Base-by-base conservation (phyloP, 2,888 invertebrate genomes). In the Aricia artaxerxes region DNA sequence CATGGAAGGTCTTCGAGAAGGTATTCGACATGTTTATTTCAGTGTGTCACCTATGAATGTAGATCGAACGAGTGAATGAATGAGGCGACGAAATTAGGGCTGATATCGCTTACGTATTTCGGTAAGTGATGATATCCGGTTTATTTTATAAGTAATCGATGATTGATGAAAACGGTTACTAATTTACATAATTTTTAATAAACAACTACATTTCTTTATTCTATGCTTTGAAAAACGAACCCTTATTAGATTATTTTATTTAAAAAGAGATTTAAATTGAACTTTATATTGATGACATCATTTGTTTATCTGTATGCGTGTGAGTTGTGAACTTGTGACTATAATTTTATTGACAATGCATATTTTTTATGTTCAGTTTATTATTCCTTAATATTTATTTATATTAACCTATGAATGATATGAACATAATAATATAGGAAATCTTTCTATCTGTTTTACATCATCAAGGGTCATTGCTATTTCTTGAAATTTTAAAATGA, bases 121-220 rank as follows among this genome's bases (percentile, higher is more conserved):
- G 31, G 69, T 69, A 69, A 38, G 69, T 69, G 35, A 69, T 38
- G 16, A 69, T 69, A 38, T 69, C 69, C 69, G 69, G 35, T 69
- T 69, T 31, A 64, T 35, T 64, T 64, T 69, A 69, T 69, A 38
- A 38, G 13, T 69, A 69, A 1, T 35, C 16, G 16, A 69, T 38
- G 69, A 69, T 69, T 69, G 31, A 31, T 64, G 64, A 35, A 16
- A 69, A 69, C 35, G 13, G 69, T 69, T 5, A 38, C 31, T 69
- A 13, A 11, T 31, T 64, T 31, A 31, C 64, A 64, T 64, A 2
- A 64, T 64, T 64, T 64, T 64, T 64, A 64, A 64, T 64, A 64
- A 31, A 1, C 16, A 49, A 49, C 0, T 44, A 49, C 2, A 49
- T 57, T 57, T 16, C 57, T 57, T 57, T 57, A 57, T 16, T 13